Evolutionary conservation across 92 coral and sea anemone species (phyloP), one percentile per base, ranked within the genome.

Genomic region (Blastomussa wellsi): DNA sequence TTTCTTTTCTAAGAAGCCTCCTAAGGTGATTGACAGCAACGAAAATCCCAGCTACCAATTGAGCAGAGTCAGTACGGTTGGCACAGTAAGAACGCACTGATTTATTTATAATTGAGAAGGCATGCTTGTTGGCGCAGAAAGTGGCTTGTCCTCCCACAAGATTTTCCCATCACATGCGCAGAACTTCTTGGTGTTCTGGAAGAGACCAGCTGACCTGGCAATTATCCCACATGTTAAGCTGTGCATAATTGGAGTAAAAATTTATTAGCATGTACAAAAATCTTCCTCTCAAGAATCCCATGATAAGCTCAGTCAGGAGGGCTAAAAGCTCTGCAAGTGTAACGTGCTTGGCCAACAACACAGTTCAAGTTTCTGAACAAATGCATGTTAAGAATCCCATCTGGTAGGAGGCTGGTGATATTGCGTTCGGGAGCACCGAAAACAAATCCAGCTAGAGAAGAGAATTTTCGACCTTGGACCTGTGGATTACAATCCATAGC

Each of bases 201-300:
- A 96, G 38, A 96, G 86, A 35, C 98, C 98, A 83, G 98, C 98
- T 73, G 98, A 96, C 59, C 98, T 90, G 69, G 98, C 98, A n/a
- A 96, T 96, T 60, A 96, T 96, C 26, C 98, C 98, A 87, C 98
- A 96, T 8, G 96, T 94, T 77, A 96, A 78, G 64, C 98, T 96
- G 78, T n/a, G 84, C 16, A 44, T 47, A 74, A 16, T 22, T 83
- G 20, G 64, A 26, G 41, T 52, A 19, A 31, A 48, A 36, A 49
- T 60, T 37, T 5, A 59, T 75, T 55, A 47, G 29, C 72, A 33
- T 39, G 8, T n/a, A 47, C 74, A 33, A 22, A 29, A 28, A 55
- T 55, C 20, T 6, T 15, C 38, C 68, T 35, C 32, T 5, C 6
- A 57, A 24, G 19, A 19, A 0, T 19, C 19, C 24, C 8, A 57